Conservation (phyloP, 2,113 vertebrate species). For the Tetrax tetrax region DNA sequence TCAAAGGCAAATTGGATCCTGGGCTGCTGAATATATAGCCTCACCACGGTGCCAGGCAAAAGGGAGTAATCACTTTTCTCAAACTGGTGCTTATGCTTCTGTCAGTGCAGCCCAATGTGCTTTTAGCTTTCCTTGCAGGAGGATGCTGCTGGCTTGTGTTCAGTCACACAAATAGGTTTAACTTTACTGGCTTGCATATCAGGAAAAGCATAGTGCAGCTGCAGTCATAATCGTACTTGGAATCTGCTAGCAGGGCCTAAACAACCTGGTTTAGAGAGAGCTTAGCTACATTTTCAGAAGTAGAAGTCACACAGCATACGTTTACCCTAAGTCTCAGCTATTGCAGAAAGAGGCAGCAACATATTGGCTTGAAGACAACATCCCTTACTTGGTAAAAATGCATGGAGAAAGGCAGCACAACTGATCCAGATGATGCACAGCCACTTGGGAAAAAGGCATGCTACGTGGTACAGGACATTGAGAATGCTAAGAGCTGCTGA, state of each 20-base stretch:
- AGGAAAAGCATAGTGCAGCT: background rate
- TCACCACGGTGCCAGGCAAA: background rate
- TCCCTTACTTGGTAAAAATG: background rate
- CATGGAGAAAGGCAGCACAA: background rate
- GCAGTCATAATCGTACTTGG: background rate
- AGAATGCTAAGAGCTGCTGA: background rate
- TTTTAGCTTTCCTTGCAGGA: background rate
- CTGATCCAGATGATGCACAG: background rate
- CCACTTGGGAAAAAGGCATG: background rate
- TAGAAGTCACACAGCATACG: background rate
- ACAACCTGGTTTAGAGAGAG: background rate
- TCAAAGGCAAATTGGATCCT: background rate
- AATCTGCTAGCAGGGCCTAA: background rate
- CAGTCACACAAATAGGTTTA: background rate
- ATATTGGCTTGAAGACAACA: background rate
- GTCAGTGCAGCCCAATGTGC: background rate
- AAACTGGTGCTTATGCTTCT: background rate
- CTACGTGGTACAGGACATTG: accelerated
- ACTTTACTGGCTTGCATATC: background rate
- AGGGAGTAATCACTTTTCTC: background rate
- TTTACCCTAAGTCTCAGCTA: background rate
- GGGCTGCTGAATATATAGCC: background rate
- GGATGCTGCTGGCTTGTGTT: background rate
- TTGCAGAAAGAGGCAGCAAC: background rate
- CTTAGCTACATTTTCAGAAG: background rate